These are phyloP conservation scores for Agrochola lychnidis DNA, from an alignment of 2,888 invertebrate species.

Conservation along the genomic window DNA sequence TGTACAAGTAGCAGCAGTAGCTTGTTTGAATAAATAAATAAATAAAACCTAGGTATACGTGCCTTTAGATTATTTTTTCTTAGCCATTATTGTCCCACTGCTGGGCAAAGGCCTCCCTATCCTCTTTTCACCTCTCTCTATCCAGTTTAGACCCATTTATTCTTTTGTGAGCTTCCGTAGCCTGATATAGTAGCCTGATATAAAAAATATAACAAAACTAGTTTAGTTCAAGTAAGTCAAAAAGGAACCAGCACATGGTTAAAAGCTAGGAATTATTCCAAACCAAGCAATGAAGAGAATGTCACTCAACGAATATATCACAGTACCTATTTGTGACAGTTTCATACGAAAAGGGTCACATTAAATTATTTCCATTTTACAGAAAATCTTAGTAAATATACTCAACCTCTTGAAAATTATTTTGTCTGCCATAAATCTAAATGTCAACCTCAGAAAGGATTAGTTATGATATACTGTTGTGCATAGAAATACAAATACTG, in stretches of 20 bases:
- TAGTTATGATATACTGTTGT: slow-evolving; percentile 47
- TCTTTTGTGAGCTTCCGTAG: neutral
- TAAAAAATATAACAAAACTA: neutral
- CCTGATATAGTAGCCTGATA: too few relatives aligned
- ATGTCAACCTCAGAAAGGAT: slow-evolving; percentile 59
- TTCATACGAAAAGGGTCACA: slow-evolving; percentile 19
- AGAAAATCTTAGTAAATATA: slow-evolving; percentile 42
- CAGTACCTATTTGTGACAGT: slow-evolving; percentile 16
- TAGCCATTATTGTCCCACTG: too few relatives aligned
- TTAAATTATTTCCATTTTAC: slow-evolving; percentile 31
- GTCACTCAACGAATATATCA: neutral
- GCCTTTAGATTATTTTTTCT: neutral
- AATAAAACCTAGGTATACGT: too few relatives aligned
- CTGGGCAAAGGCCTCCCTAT: too few relatives aligned
- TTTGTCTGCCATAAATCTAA: slow-evolving; percentile 54
- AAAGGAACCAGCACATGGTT: neutral
- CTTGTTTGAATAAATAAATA: neutral
- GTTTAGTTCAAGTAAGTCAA: neutral
- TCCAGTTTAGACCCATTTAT: too few relatives aligned
- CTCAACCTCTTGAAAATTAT: slow-evolving; percentile 48
- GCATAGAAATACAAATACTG: slow-evolving; percentile 55
- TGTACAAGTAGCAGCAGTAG: neutral
- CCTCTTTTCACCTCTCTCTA: too few relatives aligned
- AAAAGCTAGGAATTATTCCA: slow-evolving; percentile 13
- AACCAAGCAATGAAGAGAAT: neutral